Evolutionary conservation across 2,888 invertebrate genomes (phyloP).

Genomic region (Cactoblastis cactorum): DNA sequence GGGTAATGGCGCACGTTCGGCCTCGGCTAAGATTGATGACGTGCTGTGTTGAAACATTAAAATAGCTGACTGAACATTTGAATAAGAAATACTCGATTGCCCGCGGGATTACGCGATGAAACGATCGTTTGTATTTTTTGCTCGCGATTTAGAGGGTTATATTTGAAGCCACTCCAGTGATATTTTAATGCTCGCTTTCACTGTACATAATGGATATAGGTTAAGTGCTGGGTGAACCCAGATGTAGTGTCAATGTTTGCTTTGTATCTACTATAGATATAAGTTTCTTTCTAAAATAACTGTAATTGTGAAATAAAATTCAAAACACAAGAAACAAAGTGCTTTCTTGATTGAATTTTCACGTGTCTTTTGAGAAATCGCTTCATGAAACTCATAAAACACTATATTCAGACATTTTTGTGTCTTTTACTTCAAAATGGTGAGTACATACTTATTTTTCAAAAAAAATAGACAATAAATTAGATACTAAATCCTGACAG

Average conservation of each 20-base stretch:
- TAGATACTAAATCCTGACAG: too few species aligned
- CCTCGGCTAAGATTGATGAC: constrained; percentile 70
- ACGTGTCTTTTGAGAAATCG: too few species aligned
- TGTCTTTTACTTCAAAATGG: too few species aligned
- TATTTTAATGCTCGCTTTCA: constrained; percentile 17
- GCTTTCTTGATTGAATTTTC: too few species aligned
- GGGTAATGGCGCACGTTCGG: constrained; percentile 68
- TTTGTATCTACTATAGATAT: background rate
- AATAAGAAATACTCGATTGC: constrained; percentile 65
- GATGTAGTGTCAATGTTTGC: constrained; percentile 5
- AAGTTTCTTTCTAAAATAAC: background rate
- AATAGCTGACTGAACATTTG: constrained; percentile 70
- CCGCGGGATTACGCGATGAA: constrained; percentile 58
- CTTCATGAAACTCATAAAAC: too few species aligned
- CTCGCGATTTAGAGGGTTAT: constrained; percentile 31
- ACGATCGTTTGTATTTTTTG: constrained; percentile 55
- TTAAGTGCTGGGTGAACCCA: constrained; percentile 5
- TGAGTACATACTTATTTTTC: background rate
- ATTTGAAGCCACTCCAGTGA: constrained; percentile 20
- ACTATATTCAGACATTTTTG: too few species aligned
- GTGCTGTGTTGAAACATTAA: constrained; percentile 67
- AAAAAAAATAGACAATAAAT: too few species aligned
- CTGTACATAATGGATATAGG: constrained; percentile 6
- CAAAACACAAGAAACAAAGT: too few species aligned
- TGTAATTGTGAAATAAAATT: too few species aligned